Evolutionary conservation across 2,797 vertebrate genomes (phyloP), one percentile per base, ranked within the genome.

Genomic region (Halcyon chelicuti): DNA sequence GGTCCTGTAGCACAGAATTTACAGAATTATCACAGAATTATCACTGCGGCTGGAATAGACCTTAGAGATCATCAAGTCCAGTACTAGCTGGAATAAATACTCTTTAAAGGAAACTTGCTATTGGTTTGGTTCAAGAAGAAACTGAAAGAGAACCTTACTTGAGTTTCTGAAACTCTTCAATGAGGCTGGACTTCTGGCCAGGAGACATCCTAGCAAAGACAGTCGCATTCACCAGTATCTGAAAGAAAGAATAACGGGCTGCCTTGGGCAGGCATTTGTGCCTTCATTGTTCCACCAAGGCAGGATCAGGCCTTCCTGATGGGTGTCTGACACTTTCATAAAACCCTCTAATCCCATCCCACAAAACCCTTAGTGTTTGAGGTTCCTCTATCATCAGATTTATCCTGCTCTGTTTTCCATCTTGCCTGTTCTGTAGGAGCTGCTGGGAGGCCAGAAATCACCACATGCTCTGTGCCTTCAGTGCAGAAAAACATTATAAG

Each of bases 161-260:
- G 39, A 98, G 95, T 86, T 98, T 98, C 93, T 98, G 97, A 92
- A 98, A 97, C 76, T 97, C 98, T 96, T 98, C 97, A 49, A 98
- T 8, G 2, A 98, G 96, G 47, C 96, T 98, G 80, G 97, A 97
- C 88, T 98, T 98, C 88, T 98, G 96, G 20, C 90, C 95, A 42
- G 98, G 97, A 94, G 97, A 97, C 97, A 98, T 98, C 89, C 98
- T 96, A 60, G 96, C 98, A 91, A 98, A 98, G 88, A 98, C 71
- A 2, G 97, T 93, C 3, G 90, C 96, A 1, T 98, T 98, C 46
- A 98, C 42, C 33, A 98, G 76, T 71, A 98, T 91, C 97, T 98
- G 92, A 47, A 67, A 54, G 44, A 88, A 67, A 85, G 4, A 68
- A 39, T 37, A 76, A 4, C 1, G 2, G 19, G 15, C 29, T 57